Evolutionary conservation across 2,888 invertebrate genomes (phyloP), one percentile per base, ranked within the genome.

Genomic region (Encarsia formosa): DNA sequence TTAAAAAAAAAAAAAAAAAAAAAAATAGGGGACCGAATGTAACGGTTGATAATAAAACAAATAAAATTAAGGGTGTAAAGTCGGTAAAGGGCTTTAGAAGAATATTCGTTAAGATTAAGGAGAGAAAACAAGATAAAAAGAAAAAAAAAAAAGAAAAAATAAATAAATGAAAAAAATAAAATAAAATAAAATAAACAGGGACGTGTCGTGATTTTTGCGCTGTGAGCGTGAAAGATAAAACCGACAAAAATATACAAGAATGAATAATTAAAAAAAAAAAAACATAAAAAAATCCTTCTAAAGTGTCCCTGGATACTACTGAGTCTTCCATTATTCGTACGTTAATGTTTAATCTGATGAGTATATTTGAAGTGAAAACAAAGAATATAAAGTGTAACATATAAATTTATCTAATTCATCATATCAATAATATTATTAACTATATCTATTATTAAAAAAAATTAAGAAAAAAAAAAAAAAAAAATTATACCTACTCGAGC

Each of bases 241-340:
- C n/a, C 11, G 4, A 26, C n/a, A n/a, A n/a, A n/a, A n/a, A n/a
- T n/a, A n/a, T n/a, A n/a, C n/a, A n/a, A n/a, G n/a, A n/a, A n/a
- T 18, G 8, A 24, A 35, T 15, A 43, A 34, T 16, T 9, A n/a
- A 37, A 49, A 45, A 32, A 46, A 40, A 46, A 48, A 40, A 43
- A 32, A 47, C 23, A 34, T 46, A 37, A 29, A 44, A 53, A 57
- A 59, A 61, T 62, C 60, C 59, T 61, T 61, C 59, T 54, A 61
- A 61, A 62, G 60, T 63, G 60, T 62, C 63, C 59, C 61, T 58
- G 60, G 59, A 62, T 62, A 61, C 68, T 65, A 63, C 63, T 60
- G 68, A 64, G 69, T 69, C 69, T 69, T 69, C 69, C 69, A 69
- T 67, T 68, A 69, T 66, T 68, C 67, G 62, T 69, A 69, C 64